Base-by-base conservation (phyloP, 2,113 vertebrate species). In the Mixornis gularis region DNA sequence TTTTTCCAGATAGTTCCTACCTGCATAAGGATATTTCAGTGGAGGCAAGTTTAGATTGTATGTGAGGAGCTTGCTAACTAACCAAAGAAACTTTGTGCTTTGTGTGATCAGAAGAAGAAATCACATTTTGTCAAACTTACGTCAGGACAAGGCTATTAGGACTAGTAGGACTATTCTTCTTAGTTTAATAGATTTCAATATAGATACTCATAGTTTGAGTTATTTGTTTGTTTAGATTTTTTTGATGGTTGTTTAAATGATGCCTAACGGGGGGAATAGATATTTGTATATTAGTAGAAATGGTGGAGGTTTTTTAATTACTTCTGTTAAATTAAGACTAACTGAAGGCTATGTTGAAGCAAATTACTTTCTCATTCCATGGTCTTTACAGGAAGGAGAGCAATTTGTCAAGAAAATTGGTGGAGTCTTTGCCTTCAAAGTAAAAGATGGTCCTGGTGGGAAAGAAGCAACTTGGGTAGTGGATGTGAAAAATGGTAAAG, bases 381-480 rank as follows among this genome's bases (percentile, higher is more conserved):
- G 78, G 12, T 87, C 48, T 26, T 90, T 97, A 79, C 97, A 99
- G 99, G 98, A 99, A 84, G 99, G 99, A 49, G 98, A 98, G 58
- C 89, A 98, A 7, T 98, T 98, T 71, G 98, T 99, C 44, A 99
- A 99, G 97, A 99, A 98, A 97, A 98, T 99, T 2, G 98, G 98
- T 22, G 99, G 98, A n/a, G 91, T 99, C 86, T 99, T 99, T 96
- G 98, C 98, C 56, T 99, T 99, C 81, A 98, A 99, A 94, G 98
- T 99, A 95, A 99, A 98, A 91, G 98, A 98, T 36, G 99, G 99
- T 41, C 99, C 99, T 11, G 98, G 59, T 7, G 99, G 99, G 64
- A 98, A 98, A 90, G 98, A 99, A 94, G 98, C 98, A 15, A 98
- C 98, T 30, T 99, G 99, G 99, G 52, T 99, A 10, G 98, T 99